A percentile compares a stretch with the other conserved stretches of the same genome.
These are phyloP conservation scores for Campylomormyrus tamandua DNA, from an alignment of 2,113 vertebrate species.

Conservation along the genomic window DNA sequence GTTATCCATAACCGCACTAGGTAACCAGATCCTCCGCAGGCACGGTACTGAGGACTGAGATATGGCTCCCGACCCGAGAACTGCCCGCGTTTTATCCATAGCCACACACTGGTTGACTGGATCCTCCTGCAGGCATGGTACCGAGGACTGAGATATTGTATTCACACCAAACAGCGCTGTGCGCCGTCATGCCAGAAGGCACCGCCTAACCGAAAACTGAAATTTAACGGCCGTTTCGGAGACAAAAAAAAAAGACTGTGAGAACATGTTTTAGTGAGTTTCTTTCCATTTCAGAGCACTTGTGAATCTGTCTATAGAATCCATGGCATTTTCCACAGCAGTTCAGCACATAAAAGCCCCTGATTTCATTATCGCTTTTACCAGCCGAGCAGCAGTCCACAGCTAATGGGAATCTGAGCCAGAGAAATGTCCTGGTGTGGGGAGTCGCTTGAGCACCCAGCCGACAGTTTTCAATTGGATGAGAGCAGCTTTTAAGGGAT, in stretches of 20 bases:
- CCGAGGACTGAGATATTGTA: not conserved
- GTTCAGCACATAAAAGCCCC: not conserved
- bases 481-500: not conserved
- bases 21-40: not conserved
- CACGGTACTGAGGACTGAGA: not conserved
- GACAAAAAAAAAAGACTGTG: not conserved
- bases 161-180: not conserved
- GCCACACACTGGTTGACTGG: fast-evolving
- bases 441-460: not conserved
- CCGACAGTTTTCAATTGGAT: not conserved
- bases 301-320: not conserved
- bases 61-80: not conserved
- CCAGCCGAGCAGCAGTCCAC: not conserved
- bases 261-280: not conserved
- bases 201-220: not conserved
- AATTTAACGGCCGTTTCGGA: not conserved
- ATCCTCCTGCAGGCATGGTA: not conserved
- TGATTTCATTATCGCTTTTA: not conserved
- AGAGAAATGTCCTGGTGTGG: not conserved
- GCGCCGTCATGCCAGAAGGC: not conserved
- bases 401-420: not conserved
- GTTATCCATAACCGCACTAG: not conserved
- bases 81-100: not conserved
- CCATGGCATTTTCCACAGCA: not conserved
- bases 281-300: not conserved